These are phyloP conservation scores for Coptodon rendalli DNA, from an alignment of 2,113 vertebrate species.

Conservation along the genomic window DNA sequence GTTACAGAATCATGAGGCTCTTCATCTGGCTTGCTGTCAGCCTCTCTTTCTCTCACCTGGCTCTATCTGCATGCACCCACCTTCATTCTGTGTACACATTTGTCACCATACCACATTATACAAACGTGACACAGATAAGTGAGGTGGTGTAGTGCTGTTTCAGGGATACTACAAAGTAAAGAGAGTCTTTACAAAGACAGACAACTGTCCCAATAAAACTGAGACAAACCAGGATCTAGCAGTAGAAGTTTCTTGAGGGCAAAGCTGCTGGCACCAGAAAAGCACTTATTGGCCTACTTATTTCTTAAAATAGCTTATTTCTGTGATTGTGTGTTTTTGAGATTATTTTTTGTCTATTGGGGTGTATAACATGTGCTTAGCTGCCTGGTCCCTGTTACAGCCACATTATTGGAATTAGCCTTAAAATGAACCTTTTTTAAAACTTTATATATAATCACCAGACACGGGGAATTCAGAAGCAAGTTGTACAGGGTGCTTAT, in stretches of 20 bases:
- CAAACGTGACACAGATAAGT: background rate
- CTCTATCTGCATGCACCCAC: background rate
- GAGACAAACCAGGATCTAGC: background rate
- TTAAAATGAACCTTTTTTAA: background rate
- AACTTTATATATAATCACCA: background rate
- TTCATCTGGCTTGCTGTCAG: background rate
- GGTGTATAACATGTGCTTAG: background rate
- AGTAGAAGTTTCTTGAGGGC: background rate
- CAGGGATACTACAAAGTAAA: background rate
- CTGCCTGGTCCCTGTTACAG: background rate
- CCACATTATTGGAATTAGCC: background rate
- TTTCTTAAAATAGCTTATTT: background rate
- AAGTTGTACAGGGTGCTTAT: background rate
- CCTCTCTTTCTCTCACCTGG: background rate
- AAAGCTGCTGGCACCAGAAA: background rate
- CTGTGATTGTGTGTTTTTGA: background rate
- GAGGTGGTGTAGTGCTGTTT: background rate
- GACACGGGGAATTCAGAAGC: background rate
- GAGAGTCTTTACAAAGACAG: background rate
- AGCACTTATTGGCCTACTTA: background rate
- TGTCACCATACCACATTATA: background rate
- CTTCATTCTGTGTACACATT: constrained; percentile 3
- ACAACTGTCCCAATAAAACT: background rate
- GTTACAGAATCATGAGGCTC: background rate
- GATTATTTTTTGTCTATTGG: background rate